Conservation (phyloP, 2,888 invertebrate species). For the Meloe dianella region DNA sequence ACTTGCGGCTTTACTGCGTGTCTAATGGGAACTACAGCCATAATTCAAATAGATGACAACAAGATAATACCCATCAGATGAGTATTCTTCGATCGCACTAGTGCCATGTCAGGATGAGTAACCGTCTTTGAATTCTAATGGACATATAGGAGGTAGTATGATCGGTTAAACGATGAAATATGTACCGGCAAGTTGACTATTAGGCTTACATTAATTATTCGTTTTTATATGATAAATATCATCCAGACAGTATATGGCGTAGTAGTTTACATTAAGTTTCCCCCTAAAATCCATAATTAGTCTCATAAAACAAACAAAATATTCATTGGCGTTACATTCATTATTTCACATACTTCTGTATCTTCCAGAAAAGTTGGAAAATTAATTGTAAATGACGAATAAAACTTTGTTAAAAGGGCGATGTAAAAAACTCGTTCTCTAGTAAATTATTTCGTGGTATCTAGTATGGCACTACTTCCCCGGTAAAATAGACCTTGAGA, state of each 20-base stretch:
- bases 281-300: neutral
- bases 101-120: constrained; percentile 22
- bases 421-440: neutral
- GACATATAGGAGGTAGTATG: neutral
- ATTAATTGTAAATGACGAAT: neutral
- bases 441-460: too few species aligned
- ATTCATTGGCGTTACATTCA: neutral
- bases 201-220: neutral
- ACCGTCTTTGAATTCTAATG: constrained; percentile 27
- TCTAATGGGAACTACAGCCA: constrained; percentile 29
- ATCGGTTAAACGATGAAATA: neutral
- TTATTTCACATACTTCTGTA: neutral
- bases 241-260: neutral
- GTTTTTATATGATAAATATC: neutral
- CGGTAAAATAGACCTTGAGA: neutral
- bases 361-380: neutral
- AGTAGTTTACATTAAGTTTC: neutral
- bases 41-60: constrained; percentile 32
- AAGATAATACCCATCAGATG: constrained; percentile 32
- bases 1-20: constrained; percentile 17
- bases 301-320: neutral
- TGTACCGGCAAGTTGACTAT: neutral
- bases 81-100: constrained; percentile 25
- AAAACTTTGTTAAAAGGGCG: neutral
- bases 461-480: neutral